A percentile compares a stretch with the other conserved stretches of the same genome.
Evolutionary conservation across 2,797 vertebrate genomes (phyloP).

Genomic region (Acanthopagrus latus): DNA sequence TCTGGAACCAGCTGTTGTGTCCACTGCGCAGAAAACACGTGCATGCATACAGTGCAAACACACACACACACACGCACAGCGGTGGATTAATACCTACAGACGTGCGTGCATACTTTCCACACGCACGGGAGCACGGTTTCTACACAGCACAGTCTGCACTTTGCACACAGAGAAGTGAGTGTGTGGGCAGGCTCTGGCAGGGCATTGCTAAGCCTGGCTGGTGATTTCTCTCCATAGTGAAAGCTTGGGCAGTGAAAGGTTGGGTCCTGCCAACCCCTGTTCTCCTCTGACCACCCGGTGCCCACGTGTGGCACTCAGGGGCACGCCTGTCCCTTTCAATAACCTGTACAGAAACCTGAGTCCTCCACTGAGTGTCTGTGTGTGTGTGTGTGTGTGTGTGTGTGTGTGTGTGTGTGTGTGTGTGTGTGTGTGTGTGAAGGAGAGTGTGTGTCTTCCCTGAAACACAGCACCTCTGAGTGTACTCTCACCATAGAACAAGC

Average conservation of each 20-base stretch:
- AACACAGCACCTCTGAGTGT: constrained; percentile 41
- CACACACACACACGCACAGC: constrained; percentile 29
- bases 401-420: constrained; percentile 16
- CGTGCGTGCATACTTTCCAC: constrained; percentile 43
- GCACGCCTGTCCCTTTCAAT: constrained; percentile 83
- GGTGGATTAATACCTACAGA: constrained; percentile 63
- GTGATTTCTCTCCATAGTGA: constrained; percentile 82
- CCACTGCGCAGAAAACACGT: constrained; percentile 69
- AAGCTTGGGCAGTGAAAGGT: constrained; percentile 80
- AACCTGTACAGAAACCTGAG: constrained; percentile 75
- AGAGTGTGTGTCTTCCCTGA: constrained; percentile 31
- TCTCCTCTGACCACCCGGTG: constrained; percentile 79
- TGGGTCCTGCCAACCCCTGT: constrained; percentile 80
- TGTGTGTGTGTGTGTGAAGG: constrained; percentile 5
- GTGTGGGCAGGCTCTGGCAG: constrained; percentile 78
- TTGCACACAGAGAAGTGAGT: constrained; percentile 72
- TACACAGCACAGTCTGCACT: constrained; percentile 73
- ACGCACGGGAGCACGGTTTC: constrained; percentile 57
- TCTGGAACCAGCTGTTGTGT: constrained; percentile 80
- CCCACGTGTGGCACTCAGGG: constrained; percentile 80
- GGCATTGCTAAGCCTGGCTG: constrained; percentile 71
- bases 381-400: constrained; percentile 19
- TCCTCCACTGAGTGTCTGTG: constrained; percentile 42
- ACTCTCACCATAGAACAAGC: constrained; percentile 36
- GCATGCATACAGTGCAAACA: constrained; percentile 52